phyloP scores from a whole-genome alignment of 2,888 invertebrate genomes.

The Pardosa pseudoannulata region DNA sequence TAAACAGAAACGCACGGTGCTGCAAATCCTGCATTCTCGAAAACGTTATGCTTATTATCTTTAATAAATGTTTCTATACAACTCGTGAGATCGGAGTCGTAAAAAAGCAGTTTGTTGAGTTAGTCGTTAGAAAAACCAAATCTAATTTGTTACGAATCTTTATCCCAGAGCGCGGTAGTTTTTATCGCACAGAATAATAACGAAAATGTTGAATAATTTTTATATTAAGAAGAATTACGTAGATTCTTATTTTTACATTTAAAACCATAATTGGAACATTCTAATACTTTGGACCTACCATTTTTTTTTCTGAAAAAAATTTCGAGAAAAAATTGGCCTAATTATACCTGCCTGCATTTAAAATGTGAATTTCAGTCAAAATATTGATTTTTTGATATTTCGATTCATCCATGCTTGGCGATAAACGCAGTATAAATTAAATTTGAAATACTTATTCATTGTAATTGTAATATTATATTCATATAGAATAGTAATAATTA shows the following conservation, averaged over 20 bases:
- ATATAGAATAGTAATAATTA: no score
- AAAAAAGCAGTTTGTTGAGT: constrained; percentile 28
- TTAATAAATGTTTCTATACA: constrained; percentile 44
- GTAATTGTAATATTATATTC: no score
- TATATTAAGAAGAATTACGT: constrained; percentile 49
- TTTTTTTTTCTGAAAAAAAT: no score
- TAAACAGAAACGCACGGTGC: background rate
- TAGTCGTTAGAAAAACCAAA: constrained; percentile 36
- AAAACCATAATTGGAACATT: background rate
- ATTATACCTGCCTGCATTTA: no score
- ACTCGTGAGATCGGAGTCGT: constrained; percentile 34
- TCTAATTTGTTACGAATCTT: constrained; percentile 32
- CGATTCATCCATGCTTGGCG: no score
- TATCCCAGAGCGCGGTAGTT: constrained; percentile 38
- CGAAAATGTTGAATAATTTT: constrained; percentile 44
- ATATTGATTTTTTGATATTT: no score
- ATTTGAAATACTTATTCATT: no score
- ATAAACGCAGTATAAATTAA: no score
- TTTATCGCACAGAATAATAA: constrained; percentile 30
- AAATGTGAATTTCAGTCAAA: no score
- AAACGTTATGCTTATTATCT: constrained; percentile 41
- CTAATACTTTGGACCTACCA: background rate
- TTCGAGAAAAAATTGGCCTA: no score
- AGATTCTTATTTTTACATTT: constrained; percentile 2
- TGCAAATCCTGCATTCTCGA: background rate